Conservation (phyloP, 1,140 invertebrate genomes). For the Hydropsyche tenuis region DNA sequence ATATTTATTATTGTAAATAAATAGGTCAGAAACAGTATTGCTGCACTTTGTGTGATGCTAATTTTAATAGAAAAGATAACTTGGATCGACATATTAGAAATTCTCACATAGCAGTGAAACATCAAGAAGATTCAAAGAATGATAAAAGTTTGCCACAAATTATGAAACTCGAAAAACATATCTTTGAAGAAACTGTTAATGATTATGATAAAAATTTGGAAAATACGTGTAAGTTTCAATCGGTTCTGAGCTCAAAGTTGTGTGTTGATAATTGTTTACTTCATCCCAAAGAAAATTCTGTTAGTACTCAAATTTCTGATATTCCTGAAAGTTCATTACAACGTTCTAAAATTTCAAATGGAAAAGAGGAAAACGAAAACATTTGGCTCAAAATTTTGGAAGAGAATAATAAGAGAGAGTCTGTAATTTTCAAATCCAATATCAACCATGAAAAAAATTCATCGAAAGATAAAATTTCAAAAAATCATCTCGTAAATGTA, state of each 20-base stretch:
- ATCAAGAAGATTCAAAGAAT: too few species aligned
- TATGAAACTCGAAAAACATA: too few species aligned
- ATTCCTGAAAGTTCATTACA: too few species aligned
- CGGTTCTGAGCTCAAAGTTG: neutral
- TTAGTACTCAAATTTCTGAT: too few species aligned
- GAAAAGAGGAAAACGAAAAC: neutral
- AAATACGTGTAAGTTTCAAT: neutral
- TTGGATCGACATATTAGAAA: constrained; percentile 3
- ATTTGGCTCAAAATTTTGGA: neutral
- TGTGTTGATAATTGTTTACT: constrained; percentile 13
- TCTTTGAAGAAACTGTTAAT: too few species aligned
- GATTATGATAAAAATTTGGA: too few species aligned
- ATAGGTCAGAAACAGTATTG: neutral
- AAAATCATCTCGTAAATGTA: too few species aligned
- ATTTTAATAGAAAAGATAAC: constrained; percentile 12
- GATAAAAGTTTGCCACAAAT: too few species aligned
- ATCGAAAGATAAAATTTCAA: too few species aligned
- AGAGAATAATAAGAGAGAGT: constrained; percentile 16
- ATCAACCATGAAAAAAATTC: neutral
- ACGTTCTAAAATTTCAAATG: neutral
- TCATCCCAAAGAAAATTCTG: neutral
- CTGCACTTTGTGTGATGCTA: neutral
- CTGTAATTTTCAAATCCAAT: constrained; percentile 5
- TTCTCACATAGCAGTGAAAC: neutral
- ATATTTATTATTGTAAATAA: neutral